A percentile compares a stretch with the other conserved stretches of the same genome.
phyloP scores from a whole-genome alignment of 2,113 vertebrate genomes.

The Clarias gariepinus region DNA sequence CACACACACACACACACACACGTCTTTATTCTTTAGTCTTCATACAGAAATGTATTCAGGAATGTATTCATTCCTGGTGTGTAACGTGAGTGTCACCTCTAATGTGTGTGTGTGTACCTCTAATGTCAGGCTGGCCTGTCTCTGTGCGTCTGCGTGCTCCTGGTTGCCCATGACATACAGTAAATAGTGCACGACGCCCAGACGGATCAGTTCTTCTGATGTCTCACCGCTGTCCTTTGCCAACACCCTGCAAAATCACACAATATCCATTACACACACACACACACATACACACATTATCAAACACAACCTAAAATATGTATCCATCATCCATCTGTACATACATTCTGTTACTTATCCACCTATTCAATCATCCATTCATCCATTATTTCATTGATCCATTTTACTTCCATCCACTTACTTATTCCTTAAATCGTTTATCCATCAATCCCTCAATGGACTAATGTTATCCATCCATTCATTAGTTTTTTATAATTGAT shows the following conservation, averaged over 20 bases:
- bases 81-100: background rate
- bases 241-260: constrained; percentile 68
- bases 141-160: constrained; percentile 79
- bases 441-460: background rate
- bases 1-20: constrained; percentile 10
- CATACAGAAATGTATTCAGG: background rate
- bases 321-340: background rate
- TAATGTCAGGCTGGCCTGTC: constrained; percentile 78
- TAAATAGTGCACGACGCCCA: constrained; percentile 75
- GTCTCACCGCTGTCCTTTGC: constrained; percentile 64
- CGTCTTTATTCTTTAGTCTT: too few species aligned
- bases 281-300: background rate
- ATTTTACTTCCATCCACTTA: too few species aligned
- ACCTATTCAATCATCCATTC: background rate
- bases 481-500: too few species aligned
- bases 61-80: background rate
- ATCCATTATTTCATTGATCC: too few species aligned
- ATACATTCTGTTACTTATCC: too few species aligned
- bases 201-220: constrained; percentile 74
- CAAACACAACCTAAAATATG: background rate
- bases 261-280: background rate
- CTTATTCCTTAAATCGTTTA: too few species aligned
- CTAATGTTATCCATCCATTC: background rate
- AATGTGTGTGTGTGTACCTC: constrained; percentile 64
- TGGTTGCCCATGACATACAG: constrained; percentile 77